phyloP scores from a whole-genome alignment of 2,113 vertebrate species.

The Paradisaea rubra region DNA sequence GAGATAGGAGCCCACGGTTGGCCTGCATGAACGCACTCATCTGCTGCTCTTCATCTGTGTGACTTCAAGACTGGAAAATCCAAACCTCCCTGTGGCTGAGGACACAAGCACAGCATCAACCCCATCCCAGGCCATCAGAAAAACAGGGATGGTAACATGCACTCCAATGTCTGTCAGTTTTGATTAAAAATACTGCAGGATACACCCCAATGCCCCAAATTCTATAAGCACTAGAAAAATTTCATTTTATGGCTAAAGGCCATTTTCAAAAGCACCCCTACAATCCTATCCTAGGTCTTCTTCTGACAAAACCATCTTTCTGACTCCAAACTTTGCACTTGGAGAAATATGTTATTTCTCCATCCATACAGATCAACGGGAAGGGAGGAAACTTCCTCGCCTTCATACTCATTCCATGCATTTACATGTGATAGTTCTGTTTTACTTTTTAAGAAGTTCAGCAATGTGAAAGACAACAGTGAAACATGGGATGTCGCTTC shows the following conservation, averaged over 20 bases:
- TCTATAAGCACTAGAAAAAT: not conserved
- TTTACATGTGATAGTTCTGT: not conserved
- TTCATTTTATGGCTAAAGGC: not conserved
- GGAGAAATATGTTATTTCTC: not conserved
- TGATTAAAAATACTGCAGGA: not conserved
- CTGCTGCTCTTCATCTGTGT: not conserved
- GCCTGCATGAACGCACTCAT: fast-evolving
- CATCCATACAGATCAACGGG: not conserved
- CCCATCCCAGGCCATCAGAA: not conserved
- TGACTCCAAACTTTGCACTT: not conserved
- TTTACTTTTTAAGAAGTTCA: not conserved
- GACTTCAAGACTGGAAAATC: not conserved
- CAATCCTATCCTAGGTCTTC: fast-evolving
- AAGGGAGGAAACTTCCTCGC: not conserved
- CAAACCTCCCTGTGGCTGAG: not conserved
- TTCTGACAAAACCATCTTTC: not conserved
- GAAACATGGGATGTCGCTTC: not conserved
- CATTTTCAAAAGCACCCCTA: not conserved
- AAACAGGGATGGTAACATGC: not conserved
- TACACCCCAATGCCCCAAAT: not conserved
- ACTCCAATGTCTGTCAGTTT: not conserved
- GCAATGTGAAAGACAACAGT: not conserved
- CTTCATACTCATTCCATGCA: not conserved
- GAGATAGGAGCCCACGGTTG: not conserved
- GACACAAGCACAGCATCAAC: not conserved